phyloP scores from a whole-genome alignment of 2,797 vertebrate genomes.

The Acanthurus lineatus region DNA sequence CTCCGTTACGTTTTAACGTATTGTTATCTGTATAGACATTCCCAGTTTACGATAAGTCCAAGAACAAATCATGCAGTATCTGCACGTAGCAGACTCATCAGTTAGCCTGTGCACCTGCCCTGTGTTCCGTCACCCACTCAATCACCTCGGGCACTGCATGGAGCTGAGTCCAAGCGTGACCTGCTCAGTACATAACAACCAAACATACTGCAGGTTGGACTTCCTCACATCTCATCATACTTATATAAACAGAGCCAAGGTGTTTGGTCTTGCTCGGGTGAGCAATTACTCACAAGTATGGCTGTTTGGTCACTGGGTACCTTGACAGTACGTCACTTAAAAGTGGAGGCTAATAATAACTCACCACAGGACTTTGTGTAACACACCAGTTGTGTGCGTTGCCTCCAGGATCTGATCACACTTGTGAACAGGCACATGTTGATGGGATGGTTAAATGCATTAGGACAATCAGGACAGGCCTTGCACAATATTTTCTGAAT shows the following conservation, averaged over 20 bases:
- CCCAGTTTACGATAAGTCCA: conserved; percentile 39
- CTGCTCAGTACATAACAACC: conserved; percentile 77
- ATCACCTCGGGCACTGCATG: conserved; percentile 58
- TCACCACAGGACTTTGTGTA: conserved; percentile 22
- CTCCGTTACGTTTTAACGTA: background rate
- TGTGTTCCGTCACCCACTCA: conserved; percentile 67
- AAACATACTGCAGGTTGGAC: conserved; percentile 59
- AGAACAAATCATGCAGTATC: conserved; percentile 57
- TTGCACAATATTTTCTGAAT: conserved; percentile 73
- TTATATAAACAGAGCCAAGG: conserved; percentile 67
- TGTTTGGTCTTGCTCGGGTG: conserved; percentile 5
- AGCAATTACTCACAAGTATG: conserved; percentile 23
- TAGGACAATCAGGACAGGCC: conserved; percentile 48
- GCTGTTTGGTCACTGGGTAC: conserved; percentile 17
- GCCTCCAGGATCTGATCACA: conserved; percentile 31
- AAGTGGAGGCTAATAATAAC: conserved; percentile 42
- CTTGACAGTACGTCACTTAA: conserved; percentile 14
- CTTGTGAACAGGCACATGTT: conserved; percentile 48
- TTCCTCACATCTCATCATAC: conserved; percentile 66
- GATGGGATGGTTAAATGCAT: conserved; percentile 70
- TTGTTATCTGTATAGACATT: conserved; percentile 65
- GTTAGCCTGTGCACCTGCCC: conserved; percentile 75
- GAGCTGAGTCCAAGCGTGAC: conserved; percentile 77
- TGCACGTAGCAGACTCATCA: conserved; percentile 76
- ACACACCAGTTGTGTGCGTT: conserved; percentile 24